phyloP scores from a whole-genome alignment of 1,140 invertebrate genomes.

The Gonioctena quinquepunctata region DNA sequence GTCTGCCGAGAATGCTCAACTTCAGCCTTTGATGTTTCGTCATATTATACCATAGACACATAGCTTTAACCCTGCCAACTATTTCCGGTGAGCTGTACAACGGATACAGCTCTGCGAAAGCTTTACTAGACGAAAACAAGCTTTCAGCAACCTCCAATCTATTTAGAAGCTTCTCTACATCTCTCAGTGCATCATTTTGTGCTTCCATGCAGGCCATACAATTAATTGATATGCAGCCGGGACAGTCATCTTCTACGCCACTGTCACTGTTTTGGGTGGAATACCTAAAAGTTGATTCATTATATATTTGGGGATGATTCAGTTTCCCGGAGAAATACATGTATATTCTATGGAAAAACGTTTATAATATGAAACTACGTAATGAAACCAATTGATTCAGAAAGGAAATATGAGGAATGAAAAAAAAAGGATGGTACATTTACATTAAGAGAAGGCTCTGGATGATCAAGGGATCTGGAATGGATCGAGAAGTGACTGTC shows the following conservation, averaged over 20 bases:
- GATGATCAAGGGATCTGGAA: too few relatives aligned
- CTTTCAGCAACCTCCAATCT: constrained; percentile 77
- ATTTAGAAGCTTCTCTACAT: constrained; percentile 72
- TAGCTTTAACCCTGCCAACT: constrained; percentile 70
- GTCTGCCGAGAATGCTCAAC: constrained; percentile 75
- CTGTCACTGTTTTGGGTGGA: constrained; percentile 47
- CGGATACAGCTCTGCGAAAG: constrained; percentile 74
- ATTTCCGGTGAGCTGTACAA: constrained; percentile 71
- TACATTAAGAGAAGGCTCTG: too few relatives aligned
- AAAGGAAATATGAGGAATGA: too few relatives aligned
- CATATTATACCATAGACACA: constrained; percentile 91
- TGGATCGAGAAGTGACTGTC: too few relatives aligned
- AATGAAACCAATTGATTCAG: too few relatives aligned
- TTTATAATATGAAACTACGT: too few relatives aligned
- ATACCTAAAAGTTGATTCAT: not conserved
- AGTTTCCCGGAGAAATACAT: not conserved
- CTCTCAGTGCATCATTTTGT: constrained; percentile 71
- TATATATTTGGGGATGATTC: too few relatives aligned
- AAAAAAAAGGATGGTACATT: too few relatives aligned
- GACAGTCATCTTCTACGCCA: constrained; percentile 52
- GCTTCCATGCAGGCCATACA: constrained; percentile 70
- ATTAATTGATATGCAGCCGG: constrained; percentile 69
- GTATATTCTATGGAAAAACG: too few relatives aligned
- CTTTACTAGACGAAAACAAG: constrained; percentile 82
- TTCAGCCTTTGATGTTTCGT: constrained; percentile 82